Evolutionary conservation across 2,888 invertebrate genomes (phyloP), one percentile per base, ranked within the genome.

Genomic region (Melinopterus prodromus): DNA sequence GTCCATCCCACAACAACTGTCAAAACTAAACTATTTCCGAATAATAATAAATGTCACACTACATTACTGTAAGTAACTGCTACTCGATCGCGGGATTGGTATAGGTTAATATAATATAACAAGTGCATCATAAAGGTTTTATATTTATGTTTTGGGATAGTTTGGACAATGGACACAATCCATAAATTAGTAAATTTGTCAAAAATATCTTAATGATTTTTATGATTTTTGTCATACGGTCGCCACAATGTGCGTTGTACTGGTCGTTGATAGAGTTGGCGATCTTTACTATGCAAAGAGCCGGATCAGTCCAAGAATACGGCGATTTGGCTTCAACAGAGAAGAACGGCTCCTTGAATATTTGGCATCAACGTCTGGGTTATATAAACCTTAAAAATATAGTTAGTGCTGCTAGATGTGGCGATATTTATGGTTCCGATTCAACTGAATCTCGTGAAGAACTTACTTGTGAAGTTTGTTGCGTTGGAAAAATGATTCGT

Each of bases 281-380:
- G 78, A 53, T 6, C 69, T 75, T 16, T 78, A 78, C 16, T 78
- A 6, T 53, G 53, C 53, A 12, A 53, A 53, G 53, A 6, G 5
- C 3, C 7, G 1, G 9, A 9, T 16, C 9, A 71, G 6, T 16
- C n/a, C 2, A 14, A 12, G 26, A 14, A 14, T 16, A 71, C 4
- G 9, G 53, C 53, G 7, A 12, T 12, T 9, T 12, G 53, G 53
- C 53, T 53, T 53, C 53, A 4, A 53, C 1, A 4, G 53, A 2
- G 7, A 7, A 53, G 53, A 26, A 26, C 26, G 53, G 2, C 53
- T 53, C 53, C 26, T 16, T 37, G 26, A 12, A 70, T 16, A 37
- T 35, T 69, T 2, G 16, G 15, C 16, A 83, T 71, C n/a, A 80
- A 9, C 78, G 81, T n/a, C 74, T 83, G 14, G 82, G 80, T 9